Percentiles rank a stretch among this genome's conserved stretches.
Conservation (phyloP, 2,888 invertebrate species). For the Branchinecta sandiegonensis region DNA sequence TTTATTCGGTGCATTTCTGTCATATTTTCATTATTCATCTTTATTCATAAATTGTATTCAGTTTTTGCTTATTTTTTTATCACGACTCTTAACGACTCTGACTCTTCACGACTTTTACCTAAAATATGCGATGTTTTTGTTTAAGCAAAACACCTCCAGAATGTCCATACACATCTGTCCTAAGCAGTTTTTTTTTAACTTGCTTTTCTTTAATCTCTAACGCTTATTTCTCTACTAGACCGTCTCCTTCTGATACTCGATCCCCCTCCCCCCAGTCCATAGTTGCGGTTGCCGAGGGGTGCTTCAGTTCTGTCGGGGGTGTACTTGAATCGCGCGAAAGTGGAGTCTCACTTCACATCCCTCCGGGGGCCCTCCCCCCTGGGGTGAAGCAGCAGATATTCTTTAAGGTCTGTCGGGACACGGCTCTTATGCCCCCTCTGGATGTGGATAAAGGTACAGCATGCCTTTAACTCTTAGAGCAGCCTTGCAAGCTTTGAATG, state of each 20-base stretch:
- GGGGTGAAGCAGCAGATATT: constrained; percentile 79
- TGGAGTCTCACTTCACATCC: constrained; percentile 77
- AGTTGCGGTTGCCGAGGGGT: constrained; percentile 35
- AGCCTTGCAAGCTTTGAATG: no score
- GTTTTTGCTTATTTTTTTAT: neutral
- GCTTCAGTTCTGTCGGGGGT: constrained; percentile 64
- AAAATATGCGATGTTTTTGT: no score
- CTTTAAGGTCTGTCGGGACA: constrained; percentile 61
- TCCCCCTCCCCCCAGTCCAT: constrained; percentile 21
- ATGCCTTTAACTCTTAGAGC: neutral
- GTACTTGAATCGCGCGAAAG: constrained; percentile 70
- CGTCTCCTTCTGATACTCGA: constrained; percentile 20
- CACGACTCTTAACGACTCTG: no score
- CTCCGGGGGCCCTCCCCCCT: constrained; percentile 67
- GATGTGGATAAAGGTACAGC: constrained; percentile 71
- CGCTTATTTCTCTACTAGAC: constrained; percentile 20
- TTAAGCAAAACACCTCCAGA: no score
- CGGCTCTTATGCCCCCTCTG: constrained; percentile 54
- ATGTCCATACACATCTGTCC: no score
- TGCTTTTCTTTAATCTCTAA: constrained; percentile 10
- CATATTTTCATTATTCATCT: neutral
- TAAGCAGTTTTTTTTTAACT: no score
- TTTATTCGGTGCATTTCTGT: neutral
- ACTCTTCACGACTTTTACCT: no score
- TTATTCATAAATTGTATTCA: neutral